phyloP scores from a whole-genome alignment of 2,888 invertebrate genomes.

The Drosophila lutescens region DNA sequence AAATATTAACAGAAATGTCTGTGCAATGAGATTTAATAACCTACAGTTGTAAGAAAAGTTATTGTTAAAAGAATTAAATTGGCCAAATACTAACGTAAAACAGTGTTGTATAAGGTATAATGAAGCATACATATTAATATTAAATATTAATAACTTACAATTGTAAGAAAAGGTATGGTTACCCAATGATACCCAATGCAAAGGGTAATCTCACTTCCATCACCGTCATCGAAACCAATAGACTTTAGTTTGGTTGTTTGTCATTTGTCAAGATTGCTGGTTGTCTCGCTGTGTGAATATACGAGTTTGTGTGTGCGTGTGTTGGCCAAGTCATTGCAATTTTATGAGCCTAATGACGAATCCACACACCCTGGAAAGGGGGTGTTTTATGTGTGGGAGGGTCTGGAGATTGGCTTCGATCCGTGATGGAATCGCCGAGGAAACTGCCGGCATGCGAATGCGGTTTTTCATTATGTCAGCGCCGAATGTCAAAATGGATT shows the following conservation, averaged over 20 bases:
- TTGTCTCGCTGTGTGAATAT: slow-evolving; percentile 14
- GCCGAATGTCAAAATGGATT: slow-evolving; percentile 66
- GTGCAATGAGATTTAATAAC: too few relatives aligned
- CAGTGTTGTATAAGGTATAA: too few relatives aligned
- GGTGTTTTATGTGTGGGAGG: neutral
- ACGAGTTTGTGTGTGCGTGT: slow-evolving; percentile 15
- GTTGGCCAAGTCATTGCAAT: slow-evolving; percentile 58
- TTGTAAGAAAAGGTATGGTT: too few relatives aligned
- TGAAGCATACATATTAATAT: too few relatives aligned
- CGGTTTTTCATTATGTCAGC: slow-evolving; percentile 51
- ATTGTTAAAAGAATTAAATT: too few relatives aligned
- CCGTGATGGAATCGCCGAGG: slow-evolving; percentile 5
- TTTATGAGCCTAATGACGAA: slow-evolving; percentile 72
- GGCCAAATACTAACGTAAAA: too few relatives aligned
- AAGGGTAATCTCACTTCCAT: slow-evolving; percentile 1
- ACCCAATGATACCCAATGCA: too few relatives aligned
- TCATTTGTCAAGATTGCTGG: slow-evolving; percentile 43
- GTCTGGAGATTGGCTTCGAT: slow-evolving; percentile 29
- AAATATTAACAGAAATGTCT: too few relatives aligned
- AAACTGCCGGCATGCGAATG: slow-evolving; percentile 17
- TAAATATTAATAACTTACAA: too few relatives aligned
- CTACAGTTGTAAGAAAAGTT: too few relatives aligned
- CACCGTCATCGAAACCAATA: neutral
- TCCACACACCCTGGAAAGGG: slow-evolving; percentile 23
- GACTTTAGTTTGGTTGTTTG: slow-evolving; percentile 4